These are phyloP conservation scores for Melipona beecheii DNA, from an alignment of 2,888 invertebrate species.

Conservation along the genomic window DNA sequence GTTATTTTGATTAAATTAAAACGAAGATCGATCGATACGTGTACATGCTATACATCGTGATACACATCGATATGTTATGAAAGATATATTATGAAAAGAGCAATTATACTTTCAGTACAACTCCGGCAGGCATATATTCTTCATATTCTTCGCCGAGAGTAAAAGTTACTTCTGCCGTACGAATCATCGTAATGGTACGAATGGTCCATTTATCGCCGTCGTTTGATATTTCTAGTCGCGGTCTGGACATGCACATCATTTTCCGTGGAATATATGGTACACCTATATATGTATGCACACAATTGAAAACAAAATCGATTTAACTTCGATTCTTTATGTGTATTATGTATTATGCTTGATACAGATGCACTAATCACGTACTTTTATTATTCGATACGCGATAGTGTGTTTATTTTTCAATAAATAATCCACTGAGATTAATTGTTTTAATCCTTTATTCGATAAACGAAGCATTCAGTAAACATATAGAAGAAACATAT, in stretches of 20 bases:
- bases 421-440: constrained; percentile 18
- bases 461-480: constrained; percentile 7
- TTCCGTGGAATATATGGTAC: constrained; percentile 88
- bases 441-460: constrained; percentile 24
- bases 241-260: constrained; percentile 88
- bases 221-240: constrained; percentile 86
- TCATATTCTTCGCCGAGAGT: constrained; percentile 88
- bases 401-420: neutral
- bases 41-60: too few relatives aligned
- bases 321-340: neutral
- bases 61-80: neutral
- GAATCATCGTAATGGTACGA: constrained; percentile 86
- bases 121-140: constrained; percentile 87
- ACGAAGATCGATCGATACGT: too few relatives aligned
- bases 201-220: constrained; percentile 87
- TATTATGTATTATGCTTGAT: neutral
- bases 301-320: neutral
- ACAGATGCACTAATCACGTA: neutral
- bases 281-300: constrained; percentile 82
- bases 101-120: constrained; percentile 82
- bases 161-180: constrained; percentile 86
- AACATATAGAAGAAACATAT: neutral
- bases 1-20: neutral
- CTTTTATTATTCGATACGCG: neutral
- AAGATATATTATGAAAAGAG: neutral